Percentiles rank a stretch among this genome's conserved stretches.
These are phyloP conservation scores for Pyrochroa serraticornis DNA, from an alignment of 2,888 invertebrate genomes.

Conservation along the genomic window DNA sequence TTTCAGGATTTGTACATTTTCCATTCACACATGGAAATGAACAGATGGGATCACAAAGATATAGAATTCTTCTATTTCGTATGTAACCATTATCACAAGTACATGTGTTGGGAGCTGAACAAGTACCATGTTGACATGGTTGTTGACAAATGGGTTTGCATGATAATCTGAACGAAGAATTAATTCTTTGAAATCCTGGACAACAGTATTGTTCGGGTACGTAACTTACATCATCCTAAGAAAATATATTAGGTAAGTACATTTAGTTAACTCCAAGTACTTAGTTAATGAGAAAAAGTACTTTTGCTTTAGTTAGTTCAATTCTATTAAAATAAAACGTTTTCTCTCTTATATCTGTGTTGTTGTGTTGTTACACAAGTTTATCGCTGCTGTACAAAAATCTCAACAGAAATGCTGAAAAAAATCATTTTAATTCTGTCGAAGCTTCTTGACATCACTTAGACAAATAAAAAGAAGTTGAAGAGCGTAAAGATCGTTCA, in stretches of 20 bases:
- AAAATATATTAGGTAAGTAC: not conserved
- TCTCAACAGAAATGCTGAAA: too few species aligned
- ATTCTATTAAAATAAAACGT: too few species aligned
- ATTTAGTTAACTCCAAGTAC: not conserved
- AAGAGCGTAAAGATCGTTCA: too few species aligned
- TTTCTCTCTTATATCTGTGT: too few species aligned
- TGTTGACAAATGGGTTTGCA: slow-evolving; percentile 18
- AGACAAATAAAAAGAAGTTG: too few species aligned
- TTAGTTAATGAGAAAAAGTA: too few species aligned
- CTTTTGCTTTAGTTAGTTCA: too few species aligned
- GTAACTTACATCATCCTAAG: not conserved
- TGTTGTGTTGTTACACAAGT: too few species aligned
- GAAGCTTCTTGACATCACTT: too few species aligned
- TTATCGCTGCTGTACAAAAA: too few species aligned
- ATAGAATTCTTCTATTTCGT: slow-evolving; percentile 27
- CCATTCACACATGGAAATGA: slow-evolving; percentile 52
- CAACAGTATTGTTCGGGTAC: slow-evolving; percentile 8
- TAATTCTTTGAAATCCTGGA: slow-evolving; percentile 2
- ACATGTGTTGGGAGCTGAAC: slow-evolving; percentile 46
- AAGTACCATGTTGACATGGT: slow-evolving; percentile 29
- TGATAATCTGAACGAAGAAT: slow-evolving; percentile 14
- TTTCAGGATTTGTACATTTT: slow-evolving; percentile 56
- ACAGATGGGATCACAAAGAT: slow-evolving; percentile 31
- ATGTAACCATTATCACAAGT: slow-evolving; percentile 40
- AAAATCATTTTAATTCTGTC: too few species aligned